phyloP scores from a whole-genome alignment of 2,113 vertebrate genomes.

The Stigmatopora nigra region DNA sequence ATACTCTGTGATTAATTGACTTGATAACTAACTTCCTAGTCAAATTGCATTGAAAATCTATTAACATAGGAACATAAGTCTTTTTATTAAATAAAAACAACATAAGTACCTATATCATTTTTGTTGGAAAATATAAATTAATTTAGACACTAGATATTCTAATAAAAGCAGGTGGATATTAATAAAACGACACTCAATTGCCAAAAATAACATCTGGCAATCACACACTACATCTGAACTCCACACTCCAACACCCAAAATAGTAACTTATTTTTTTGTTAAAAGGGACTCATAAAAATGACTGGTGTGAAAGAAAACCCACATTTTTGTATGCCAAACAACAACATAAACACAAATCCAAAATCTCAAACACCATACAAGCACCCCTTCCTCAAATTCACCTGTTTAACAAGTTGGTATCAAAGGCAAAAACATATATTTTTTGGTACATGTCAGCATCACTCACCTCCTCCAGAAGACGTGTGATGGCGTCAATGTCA shows the following conservation, averaged over 20 bases:
- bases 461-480: slow-evolving; percentile 93
- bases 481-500: slow-evolving; percentile 97
- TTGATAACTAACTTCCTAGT: too few species aligned
- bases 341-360: too few species aligned
- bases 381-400: too few species aligned
- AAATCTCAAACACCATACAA: too few species aligned
- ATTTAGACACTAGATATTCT: background rate
- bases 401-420: background rate
- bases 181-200: background rate
- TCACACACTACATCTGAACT: background rate
- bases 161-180: background rate
- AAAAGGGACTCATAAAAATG: background rate
- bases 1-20: too few species aligned
- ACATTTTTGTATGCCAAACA: too few species aligned
- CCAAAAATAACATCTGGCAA: background rate
- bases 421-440: background rate
- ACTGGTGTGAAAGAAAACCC: background rate
- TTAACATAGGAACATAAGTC: too few species aligned
- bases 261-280: background rate
- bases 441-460: too few species aligned
- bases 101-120: too few species aligned
- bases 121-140: too few species aligned
- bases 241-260: background rate
- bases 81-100: too few species aligned
- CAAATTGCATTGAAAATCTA: too few species aligned